Base-by-base conservation (phyloP, 1,140 invertebrate species). In the Eupeodes corollae region DNA sequence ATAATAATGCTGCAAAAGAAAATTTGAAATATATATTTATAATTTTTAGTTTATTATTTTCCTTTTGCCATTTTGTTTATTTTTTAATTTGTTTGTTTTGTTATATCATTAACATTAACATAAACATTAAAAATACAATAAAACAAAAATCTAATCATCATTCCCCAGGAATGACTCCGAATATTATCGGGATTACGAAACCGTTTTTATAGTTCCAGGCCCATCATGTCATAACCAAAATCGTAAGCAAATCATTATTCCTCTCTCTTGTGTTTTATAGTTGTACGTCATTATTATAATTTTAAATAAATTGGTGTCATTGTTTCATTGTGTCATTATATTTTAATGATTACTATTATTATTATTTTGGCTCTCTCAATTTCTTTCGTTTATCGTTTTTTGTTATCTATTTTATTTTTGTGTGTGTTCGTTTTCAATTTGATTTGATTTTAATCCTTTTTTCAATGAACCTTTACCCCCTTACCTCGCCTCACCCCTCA, bases 181-280 rank as follows among this genome's bases (percentile, higher is more conserved):
- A 63, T 70, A 73, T 59, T 74, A 78, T 72, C 76, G 77, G 74
- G 79, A 81, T 78, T 79, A 79, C 75, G 78, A 81, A 73, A 81
- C 78, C 73, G 79, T 81, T 68, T 81, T 81, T 79, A 81, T 80
- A 75, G 79, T 81, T 75, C 78, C 79, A 73, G 79, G 79, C 77
- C 78, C 78, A 61, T 65, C 78, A 58, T 67, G 63, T 59, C 58
- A 65, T 64, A 66, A 62, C 60, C 61, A 64, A 60, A 68, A 67
- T 67, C 63, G 66, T 67, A 61, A 65, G 61, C 59, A 49, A 54
- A 26, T 26, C 21, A 26, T 26, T 26, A 26, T 37, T 37, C 35
- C 35, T 5, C 35, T 37, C n/a, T n/a, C n/a, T n/a, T n/a, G n/a
- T n/a, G n/a, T n/a, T n/a, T 5, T 11, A 59, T 68, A 67, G 62